Percentiles rank a stretch among this genome's conserved stretches.
These are phyloP conservation scores for Scotopteryx bipunctaria DNA, from an alignment of 2,888 invertebrate species.

Conservation along the genomic window DNA sequence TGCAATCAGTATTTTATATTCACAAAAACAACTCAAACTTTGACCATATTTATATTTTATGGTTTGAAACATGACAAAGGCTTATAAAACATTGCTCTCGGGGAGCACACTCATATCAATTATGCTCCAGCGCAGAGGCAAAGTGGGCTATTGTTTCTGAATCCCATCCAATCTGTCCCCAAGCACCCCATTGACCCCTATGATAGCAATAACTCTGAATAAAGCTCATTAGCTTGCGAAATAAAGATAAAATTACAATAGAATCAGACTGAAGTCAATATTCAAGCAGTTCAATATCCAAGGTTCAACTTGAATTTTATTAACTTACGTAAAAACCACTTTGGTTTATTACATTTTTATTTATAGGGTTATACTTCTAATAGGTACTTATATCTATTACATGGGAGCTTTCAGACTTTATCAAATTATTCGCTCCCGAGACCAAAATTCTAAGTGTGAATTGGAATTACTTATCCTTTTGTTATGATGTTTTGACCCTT, in stretches of 20 bases:
- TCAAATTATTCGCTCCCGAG: not conserved
- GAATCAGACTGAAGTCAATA: not conserved
- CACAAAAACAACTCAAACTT: no score
- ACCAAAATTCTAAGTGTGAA: not conserved
- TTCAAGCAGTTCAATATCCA: not conserved
- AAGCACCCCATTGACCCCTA: conserved; percentile 25
- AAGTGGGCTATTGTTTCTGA: conserved; percentile 13
- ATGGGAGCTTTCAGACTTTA: no score
- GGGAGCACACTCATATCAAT: not conserved
- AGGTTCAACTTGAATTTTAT: not conserved
- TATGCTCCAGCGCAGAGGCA: conserved; percentile 1
- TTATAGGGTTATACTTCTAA: not conserved
- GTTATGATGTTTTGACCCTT: not conserved
- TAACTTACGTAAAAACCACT: conserved; percentile 1
- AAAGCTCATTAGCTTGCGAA: conserved; percentile 6
- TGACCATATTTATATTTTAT: no score
- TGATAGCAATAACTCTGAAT: conserved; percentile 8
- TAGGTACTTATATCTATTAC: no score
- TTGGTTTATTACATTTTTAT: not conserved
- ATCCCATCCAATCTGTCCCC: conserved; percentile 10
- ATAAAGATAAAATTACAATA: conserved; percentile 5
- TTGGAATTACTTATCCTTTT: not conserved
- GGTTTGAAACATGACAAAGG: no score
- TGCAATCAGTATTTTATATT: no score
- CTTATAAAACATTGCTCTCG: not conserved